phyloP scores from a whole-genome alignment of 2,888 invertebrate genomes.

The Pediacus dermestoides region DNA sequence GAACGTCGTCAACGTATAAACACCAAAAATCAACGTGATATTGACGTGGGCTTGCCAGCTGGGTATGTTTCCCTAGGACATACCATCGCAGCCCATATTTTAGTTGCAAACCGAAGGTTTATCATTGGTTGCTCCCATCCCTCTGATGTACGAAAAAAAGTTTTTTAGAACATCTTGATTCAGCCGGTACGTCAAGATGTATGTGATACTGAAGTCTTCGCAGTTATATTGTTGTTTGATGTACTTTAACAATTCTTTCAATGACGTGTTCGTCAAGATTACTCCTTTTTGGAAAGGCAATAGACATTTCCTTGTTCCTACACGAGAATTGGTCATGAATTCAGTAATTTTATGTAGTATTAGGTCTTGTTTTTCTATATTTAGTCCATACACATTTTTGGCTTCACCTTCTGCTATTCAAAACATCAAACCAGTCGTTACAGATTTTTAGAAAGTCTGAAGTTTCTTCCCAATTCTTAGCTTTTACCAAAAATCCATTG shows the following conservation, averaged over 20 bases:
- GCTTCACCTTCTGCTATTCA: background rate
- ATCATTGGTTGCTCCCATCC: slow-evolving; percentile 30
- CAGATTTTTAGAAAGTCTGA: background rate
- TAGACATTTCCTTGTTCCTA: background rate
- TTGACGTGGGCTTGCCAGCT: too few species aligned
- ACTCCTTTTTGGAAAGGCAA: slow-evolving; percentile 4
- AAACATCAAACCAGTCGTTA: slow-evolving; percentile 8
- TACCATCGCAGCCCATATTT: slow-evolving; percentile 28
- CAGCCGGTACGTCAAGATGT: slow-evolving; percentile 25
- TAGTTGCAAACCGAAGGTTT: slow-evolving; percentile 29
- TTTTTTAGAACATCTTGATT: slow-evolving; percentile 30
- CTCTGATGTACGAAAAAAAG: slow-evolving; percentile 33
- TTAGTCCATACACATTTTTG: background rate
- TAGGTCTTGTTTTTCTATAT: background rate
- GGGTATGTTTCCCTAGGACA: slow-evolving; percentile 33
- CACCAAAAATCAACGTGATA: too few species aligned
- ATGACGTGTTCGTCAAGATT: background rate
- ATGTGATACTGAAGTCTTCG: slow-evolving; percentile 15
- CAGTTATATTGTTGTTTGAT: slow-evolving; percentile 19
- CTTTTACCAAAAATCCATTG: background rate
- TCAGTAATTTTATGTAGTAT: background rate
- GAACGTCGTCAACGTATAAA: too few species aligned
- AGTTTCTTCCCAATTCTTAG: background rate
- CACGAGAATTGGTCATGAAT: background rate
- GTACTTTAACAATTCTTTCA: slow-evolving; percentile 1